These are phyloP conservation scores for Trissoscelio sp. DNA, from an alignment of 2,888 invertebrate genomes.

Conservation along the genomic window DNA sequence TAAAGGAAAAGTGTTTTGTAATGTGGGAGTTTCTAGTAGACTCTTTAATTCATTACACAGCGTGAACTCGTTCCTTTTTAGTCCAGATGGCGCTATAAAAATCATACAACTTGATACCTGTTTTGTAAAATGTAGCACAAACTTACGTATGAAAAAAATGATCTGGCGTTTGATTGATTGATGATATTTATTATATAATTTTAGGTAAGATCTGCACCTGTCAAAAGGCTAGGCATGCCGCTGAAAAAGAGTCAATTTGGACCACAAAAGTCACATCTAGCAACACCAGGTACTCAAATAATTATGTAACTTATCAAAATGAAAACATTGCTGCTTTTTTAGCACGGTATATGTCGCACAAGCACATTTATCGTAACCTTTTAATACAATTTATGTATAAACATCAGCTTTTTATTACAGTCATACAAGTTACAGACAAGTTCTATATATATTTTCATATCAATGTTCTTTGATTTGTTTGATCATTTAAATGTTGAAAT, in stretches of 20 bases:
- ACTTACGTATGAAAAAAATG: constrained; percentile 1
- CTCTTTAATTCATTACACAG: constrained; percentile 31
- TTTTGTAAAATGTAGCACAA: constrained; percentile 9
- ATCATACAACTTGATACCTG: constrained; percentile 8
- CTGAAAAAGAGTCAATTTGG: constrained; percentile 81
- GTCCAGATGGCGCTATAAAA: constrained; percentile 28
- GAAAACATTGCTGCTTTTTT: constrained; percentile 23
- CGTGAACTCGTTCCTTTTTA: constrained; percentile 45
- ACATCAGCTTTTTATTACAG: constrained; percentile 38
- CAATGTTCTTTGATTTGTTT: not conserved
- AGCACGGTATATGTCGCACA: constrained; percentile 55
- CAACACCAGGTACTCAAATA: constrained; percentile 60
- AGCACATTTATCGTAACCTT: constrained; percentile 51
- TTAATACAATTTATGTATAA: constrained; percentile 14
- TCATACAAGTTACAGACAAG: not conserved
- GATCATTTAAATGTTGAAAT: not conserved
- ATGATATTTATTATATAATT: constrained; percentile 25
- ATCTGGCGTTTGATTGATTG: not conserved
- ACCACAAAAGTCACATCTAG: constrained; percentile 77
- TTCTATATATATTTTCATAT: not conserved
- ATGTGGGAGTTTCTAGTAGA: constrained; percentile 40
- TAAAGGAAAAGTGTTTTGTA: constrained; percentile 45
- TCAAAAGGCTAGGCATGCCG: constrained; percentile 77
- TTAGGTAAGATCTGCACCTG: constrained; percentile 80
- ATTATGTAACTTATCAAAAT: not conserved